Percentiles rank a stretch among this genome's conserved stretches.
Evolutionary conservation across 2,113 vertebrate species (phyloP).

Genomic region (Chionodraco myersi): DNA sequence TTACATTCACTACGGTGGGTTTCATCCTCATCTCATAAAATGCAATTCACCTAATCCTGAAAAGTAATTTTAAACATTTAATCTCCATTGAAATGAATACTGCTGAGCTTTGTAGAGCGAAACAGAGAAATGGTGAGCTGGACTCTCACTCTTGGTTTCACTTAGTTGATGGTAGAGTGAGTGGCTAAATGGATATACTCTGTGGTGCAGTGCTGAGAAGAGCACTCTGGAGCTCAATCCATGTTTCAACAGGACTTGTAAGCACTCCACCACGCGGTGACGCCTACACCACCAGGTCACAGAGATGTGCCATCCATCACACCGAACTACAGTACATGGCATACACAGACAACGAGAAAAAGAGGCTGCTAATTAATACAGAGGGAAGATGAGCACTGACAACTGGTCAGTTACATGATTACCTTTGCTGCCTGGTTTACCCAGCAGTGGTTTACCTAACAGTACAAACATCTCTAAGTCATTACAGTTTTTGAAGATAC

Average conservation of each 20-base stretch:
- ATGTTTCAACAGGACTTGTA: constrained; percentile 20
- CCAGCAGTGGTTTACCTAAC: neutral
- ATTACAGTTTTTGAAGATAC: neutral
- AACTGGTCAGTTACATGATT: neutral
- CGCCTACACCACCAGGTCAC: constrained; percentile 44
- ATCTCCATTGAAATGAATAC: constrained; percentile 45
- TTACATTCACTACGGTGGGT: constrained; percentile 30
- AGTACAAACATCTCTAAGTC: neutral
- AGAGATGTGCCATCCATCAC: constrained; percentile 22
- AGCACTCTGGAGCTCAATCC: constrained; percentile 38
- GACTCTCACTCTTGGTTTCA: constrained; percentile 35
- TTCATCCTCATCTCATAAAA: constrained; percentile 31
- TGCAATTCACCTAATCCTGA: neutral
- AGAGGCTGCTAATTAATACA: constrained; percentile 8
- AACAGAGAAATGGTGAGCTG: constrained; percentile 25
- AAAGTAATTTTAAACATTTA: constrained; percentile 35
- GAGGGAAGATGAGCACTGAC: neutral
- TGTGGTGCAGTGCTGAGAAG: constrained; percentile 19
- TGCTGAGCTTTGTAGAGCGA: constrained; percentile 37
- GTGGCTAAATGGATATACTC: constrained; percentile 61
- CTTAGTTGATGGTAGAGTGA: constrained; percentile 47
- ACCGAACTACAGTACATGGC: constrained; percentile 15
- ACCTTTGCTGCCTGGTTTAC: constrained; percentile 6
- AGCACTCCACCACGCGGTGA: constrained; percentile 32
- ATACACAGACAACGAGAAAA: constrained; percentile 16